Evolutionary conservation across 2,113 vertebrate species (phyloP), one percentile per base, ranked within the genome.

Genomic region (Bubo blakistoni): DNA sequence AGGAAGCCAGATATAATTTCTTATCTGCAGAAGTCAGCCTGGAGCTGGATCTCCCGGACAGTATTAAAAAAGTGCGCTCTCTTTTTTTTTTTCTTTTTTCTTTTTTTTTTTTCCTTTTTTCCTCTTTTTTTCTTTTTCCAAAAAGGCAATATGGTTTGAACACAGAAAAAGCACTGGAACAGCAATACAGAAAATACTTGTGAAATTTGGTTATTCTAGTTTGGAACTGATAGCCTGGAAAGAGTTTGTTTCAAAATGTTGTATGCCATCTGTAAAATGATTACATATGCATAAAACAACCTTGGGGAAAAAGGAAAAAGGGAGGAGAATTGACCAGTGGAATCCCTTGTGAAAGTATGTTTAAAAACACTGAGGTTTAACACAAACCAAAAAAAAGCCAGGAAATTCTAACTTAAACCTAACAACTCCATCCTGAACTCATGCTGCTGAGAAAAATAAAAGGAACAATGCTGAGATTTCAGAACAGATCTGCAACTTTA

Each of bases 381-480:
- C 84, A 95, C 78, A 97, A 95, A 87, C 91, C 57, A 44, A 77
- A 69, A 94, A 96, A 90, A 88, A 70, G 78, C 62, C 95, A 97
- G 96, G 96, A 97, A 97, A 97, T 94, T 97, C 94, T 97, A 95
- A 95, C 89, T 94, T 96, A 97, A 95, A 91, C 90, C 92, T 95
- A 96, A 96, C 97, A 96, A 78, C 92, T 95, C 91, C 97, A 97
- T 97, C 95, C 94, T 97, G 97, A 97, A 96, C 95, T 55, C 95
- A 95, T 91, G 92, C 96, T 97, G 97, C 66, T 97, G 97, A 94
- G 97, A 96, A 97, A 97, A 95, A 95, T 95, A 95, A 96, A 95
- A 94, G 86, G 95, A 96, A 97, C 95, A 96, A 95, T 94, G 92
- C 92, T 80, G 95, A 95, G 94, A 95, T 86, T 97, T 95, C 90